Conservation (phyloP, 2,113 vertebrate genomes). For the Phasianus colchicus region DNA sequence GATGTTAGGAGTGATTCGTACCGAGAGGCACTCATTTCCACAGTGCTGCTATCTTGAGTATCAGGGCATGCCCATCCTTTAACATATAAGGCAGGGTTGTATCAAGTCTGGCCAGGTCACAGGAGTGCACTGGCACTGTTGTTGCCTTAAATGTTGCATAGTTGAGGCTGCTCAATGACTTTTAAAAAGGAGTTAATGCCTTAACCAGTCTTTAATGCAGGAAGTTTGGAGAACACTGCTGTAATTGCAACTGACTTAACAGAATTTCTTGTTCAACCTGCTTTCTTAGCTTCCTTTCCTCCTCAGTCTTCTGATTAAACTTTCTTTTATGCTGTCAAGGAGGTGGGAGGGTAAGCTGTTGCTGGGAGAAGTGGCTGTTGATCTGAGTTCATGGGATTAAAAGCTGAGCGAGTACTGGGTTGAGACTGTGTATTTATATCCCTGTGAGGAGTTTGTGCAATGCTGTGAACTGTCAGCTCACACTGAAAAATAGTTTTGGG, state of each 20-base stretch:
- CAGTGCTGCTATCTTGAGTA: background rate
- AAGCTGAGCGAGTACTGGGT: background rate
- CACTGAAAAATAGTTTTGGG: background rate
- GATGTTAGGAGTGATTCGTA: background rate
- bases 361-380: background rate
- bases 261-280: slow-evolving; percentile 1
- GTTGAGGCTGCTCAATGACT: background rate
- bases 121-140: background rate
- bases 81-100: accelerated
- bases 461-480: background rate
- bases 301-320: background rate
- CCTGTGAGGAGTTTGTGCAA: background rate
- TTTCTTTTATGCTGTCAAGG: background rate
- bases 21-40: background rate
- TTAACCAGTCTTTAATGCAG: background rate
- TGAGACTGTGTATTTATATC: slow-evolving; percentile 8
- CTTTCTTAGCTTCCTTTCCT: background rate
- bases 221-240: background rate
- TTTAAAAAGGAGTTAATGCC: background rate
- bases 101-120: background rate
- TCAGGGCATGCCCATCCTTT: background rate
- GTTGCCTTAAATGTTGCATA: background rate
- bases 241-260: background rate
- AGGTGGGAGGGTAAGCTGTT: background rate
- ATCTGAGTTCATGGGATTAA: background rate